These are phyloP conservation scores for Drosophila percnosoma DNA, from an alignment of 2,888 invertebrate species.

Conservation along the genomic window DNA sequence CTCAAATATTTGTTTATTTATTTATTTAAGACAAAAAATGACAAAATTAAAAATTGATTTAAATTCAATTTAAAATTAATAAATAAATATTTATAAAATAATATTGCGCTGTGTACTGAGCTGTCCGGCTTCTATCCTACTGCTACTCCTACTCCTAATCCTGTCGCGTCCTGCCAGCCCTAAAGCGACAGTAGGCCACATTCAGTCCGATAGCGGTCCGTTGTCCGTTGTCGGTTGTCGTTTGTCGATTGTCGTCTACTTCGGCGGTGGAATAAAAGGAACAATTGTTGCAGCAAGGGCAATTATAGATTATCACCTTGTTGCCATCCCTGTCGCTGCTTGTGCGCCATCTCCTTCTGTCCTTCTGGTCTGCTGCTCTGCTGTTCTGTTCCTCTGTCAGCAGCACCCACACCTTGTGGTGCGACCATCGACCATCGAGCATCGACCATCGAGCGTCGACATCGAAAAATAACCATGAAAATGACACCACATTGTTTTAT, in stretches of 20 bases:
- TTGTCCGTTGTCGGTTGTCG: background rate
- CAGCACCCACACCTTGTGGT: slow-evolving; percentile 44
- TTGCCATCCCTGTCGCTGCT: slow-evolving; percentile 30
- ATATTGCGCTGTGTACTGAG: background rate
- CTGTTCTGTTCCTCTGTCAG: slow-evolving; percentile 1
- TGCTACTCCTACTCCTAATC: background rate
- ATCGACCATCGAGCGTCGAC: slow-evolving; percentile 20
- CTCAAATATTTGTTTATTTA: too few species aligned
- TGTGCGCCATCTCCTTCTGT: slow-evolving; percentile 3
- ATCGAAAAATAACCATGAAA: slow-evolving; percentile 74
- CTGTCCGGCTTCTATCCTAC: background rate
- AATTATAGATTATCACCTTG: slow-evolving; percentile 80
- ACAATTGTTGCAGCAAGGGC: slow-evolving; percentile 75
- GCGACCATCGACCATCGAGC: slow-evolving; percentile 9
- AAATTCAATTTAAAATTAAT: too few species aligned
- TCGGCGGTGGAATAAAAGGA: slow-evolving; percentile 72
- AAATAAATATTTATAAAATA: too few species aligned
- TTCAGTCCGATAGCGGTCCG: slow-evolving; percentile 26
- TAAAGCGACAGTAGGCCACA: slow-evolving; percentile 65
- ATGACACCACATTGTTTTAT: slow-evolving; percentile 81
- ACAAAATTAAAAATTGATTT: too few species aligned
- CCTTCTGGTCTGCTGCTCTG: background rate
- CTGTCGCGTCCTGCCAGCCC: slow-evolving; percentile 30
- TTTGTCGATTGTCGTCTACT: slow-evolving; percentile 21
- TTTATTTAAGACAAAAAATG: too few species aligned